Evolutionary conservation across 1,140 invertebrate species (phyloP), one percentile per base, ranked within the genome.

Genomic region (Aphaenogaster rudis): DNA sequence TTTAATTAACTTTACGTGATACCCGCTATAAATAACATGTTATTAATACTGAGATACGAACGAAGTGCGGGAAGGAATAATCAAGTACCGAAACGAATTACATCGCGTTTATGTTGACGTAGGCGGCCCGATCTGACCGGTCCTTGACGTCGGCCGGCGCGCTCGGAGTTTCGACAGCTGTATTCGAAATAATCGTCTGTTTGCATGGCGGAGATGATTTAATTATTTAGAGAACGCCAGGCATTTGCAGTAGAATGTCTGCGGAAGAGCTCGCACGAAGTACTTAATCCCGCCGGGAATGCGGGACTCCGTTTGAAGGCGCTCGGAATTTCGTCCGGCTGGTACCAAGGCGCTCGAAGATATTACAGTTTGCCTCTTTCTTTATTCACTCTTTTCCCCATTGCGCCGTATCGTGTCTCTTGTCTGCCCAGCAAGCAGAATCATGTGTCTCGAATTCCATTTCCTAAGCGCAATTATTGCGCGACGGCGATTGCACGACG

Each of bases 151-250:
- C n/a, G 42, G 17, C 17, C 66, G 54, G 1, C 8, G 21, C 61
- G 39, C 8, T 8, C 28, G 4, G n/a, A 11, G 21, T 63, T 28
- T 48, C 79, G 17, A 28, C 54, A 28, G 17, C 9, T 9, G 64
- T n/a, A 28, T 54, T 52, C 64, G 48, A 71, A 80, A 84, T 84
- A 59, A 84, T 74, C 33, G 78, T 39, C 39, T 59, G 80, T 84
- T 82, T 63, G 54, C 45, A 52, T 21, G 39, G 17, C 52, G 69
- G 17, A 33, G 69, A 84, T 84, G 54, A 76, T 76, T 84, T 84
- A 74, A 76, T 84, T 84, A 72, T 76, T 74, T 61, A 61, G 54
- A 74, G 80, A 84, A 76, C 54, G 80, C 42, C 54, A 50, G 54
- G 54, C 33, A 74, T 84, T 61, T 50, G 69, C 54, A 39, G 11